Percentiles rank a stretch among this genome's conserved stretches.
These are phyloP conservation scores for Synergus laeviventris DNA, from an alignment of 2,888 invertebrate genomes.

Conservation along the genomic window DNA sequence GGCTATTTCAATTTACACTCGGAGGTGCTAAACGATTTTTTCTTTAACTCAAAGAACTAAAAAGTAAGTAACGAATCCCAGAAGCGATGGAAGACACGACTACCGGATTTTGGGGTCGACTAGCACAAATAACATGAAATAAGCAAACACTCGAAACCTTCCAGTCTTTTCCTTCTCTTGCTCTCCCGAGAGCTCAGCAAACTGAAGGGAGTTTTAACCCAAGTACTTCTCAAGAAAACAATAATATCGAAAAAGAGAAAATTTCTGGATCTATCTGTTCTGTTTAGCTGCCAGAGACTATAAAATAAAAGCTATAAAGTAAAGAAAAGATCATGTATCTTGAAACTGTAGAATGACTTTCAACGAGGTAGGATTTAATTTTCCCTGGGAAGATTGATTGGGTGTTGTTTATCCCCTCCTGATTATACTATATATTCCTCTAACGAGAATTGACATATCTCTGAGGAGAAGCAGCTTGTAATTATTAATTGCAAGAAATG, in stretches of 20 bases:
- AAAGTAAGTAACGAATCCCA: conserved; percentile 34
- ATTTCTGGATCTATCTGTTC: background rate
- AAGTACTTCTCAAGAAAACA: conserved; percentile 16
- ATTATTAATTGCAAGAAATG: conserved; percentile 46
- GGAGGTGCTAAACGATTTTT: background rate
- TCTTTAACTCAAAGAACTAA: background rate
- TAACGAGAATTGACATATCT: background rate
- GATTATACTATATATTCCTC: background rate
- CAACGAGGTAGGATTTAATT: background rate
- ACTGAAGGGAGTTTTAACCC: conserved; percentile 45
- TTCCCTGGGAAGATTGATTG: background rate
- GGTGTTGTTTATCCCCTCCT: background rate
- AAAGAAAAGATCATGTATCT: too few relatives aligned
- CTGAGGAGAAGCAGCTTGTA: conserved; percentile 10
- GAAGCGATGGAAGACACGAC: conserved; percentile 47
- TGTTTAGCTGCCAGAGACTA: too few relatives aligned
- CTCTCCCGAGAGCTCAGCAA: conserved; percentile 43
- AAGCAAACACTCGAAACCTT: conserved; percentile 48
- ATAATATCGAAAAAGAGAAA: background rate
- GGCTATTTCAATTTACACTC: conserved; percentile 10
- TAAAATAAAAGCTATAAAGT: too few relatives aligned
- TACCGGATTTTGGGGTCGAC: conserved; percentile 47
- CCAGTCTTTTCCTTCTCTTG: conserved; percentile 43
- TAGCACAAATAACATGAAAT: conserved; percentile 48
- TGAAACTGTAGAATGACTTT: background rate